Percentiles rank a stretch among this genome's conserved stretches.
These are phyloP conservation scores for Ispidina picta DNA, from an alignment of 2,797 vertebrate species.

Conservation along the genomic window DNA sequence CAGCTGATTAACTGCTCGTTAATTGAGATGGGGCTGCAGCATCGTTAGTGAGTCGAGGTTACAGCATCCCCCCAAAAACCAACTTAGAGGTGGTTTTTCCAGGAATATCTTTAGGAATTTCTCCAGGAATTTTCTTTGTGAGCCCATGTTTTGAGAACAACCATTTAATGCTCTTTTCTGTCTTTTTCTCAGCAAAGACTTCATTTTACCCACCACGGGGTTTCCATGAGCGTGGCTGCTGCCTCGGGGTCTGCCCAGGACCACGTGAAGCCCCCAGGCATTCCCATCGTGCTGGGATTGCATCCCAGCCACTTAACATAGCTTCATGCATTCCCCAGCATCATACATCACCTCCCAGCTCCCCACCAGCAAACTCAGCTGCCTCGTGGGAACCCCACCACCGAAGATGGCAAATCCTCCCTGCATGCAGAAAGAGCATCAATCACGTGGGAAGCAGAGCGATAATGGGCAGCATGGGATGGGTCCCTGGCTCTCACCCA, in stretches of 20 bases:
- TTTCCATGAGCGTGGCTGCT: background rate
- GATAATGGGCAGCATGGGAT: background rate
- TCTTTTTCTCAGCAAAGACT: background rate
- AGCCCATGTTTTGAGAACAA: rapidly evolving
- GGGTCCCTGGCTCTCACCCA: background rate
- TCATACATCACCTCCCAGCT: background rate
- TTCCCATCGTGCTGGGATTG: background rate
- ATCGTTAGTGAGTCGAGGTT: rapidly evolving
- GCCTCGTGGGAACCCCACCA: background rate
- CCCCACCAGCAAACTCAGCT: background rate
- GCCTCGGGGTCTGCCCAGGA: background rate
- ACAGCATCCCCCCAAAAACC: background rate
- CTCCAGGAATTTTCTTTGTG: background rate
- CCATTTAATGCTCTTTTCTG: background rate
- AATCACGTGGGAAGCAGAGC: background rate
- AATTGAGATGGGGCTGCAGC: background rate
- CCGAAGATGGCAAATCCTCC: background rate
- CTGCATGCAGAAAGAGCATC: background rate
- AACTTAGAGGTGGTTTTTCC: background rate
- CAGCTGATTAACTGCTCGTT: background rate
- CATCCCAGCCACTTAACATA: background rate
- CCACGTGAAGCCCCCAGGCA: background rate
- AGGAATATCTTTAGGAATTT: background rate
- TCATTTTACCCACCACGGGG: rapidly evolving
- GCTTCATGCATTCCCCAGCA: background rate